Evolutionary conservation across 2,888 invertebrate genomes (phyloP), one percentile per base, ranked within the genome.

Genomic region (Plagodis pulveraria): DNA sequence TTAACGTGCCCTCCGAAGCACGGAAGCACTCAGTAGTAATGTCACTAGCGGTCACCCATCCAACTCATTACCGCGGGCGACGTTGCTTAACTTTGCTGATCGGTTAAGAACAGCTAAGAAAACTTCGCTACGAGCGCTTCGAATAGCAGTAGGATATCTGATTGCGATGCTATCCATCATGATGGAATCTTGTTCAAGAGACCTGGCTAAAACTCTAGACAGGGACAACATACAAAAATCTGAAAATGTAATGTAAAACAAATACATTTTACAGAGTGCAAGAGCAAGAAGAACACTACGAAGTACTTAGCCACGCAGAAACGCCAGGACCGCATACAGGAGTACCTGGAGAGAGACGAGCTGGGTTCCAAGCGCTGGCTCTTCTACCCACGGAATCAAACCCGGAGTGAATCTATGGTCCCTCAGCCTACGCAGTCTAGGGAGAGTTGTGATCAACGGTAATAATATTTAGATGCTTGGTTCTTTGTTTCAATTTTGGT

Each of bases 311-410:
- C 81, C 5, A 91, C 91, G 1, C 86, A 86, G 66, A 91, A 90
- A 55, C 83, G 81, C 0, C 89, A 87, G 65, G 89, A 91, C 42
- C 83, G 82, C 0, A 72, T 92, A 9, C 83, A 90, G 44, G 89
- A 91, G 72, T 63, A 86, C 0, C 70, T 91, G n/a, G 90, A 91
- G 65, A 82, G 80, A 8, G 91, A 92, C 56, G 86, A 91, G 0
- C 77, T 90, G 0, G 91, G 91, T 0, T 91, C 91, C 2, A 92
- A 91, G 55, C 72, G 80, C 5, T 91, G 91, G 91, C 60, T 86
- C 42, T 89, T 91, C 66, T 92, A 92, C 56, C 91, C 91, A 0
- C 76, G 91, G 8, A 45, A 53, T n/a, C 5, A 6, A 8, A 41
- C n/a, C 38, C 46, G 38, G 22, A 53, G 50, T 11, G 43, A 45